Conservation (phyloP, 2,797 vertebrate genomes). For the Phrynocephalus guinanensis region DNA sequence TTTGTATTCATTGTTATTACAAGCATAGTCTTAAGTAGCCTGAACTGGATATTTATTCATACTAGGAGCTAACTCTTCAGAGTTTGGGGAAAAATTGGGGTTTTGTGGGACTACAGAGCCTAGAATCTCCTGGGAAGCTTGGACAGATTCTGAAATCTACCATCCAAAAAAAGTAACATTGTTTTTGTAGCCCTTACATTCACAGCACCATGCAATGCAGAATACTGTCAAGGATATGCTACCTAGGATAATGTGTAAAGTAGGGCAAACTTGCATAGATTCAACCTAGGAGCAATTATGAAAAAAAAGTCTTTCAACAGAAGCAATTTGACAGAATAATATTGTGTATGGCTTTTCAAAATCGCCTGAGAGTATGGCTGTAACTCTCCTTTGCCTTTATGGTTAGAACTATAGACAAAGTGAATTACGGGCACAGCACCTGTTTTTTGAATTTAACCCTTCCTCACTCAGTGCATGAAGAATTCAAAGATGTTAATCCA, state of each 20-base stretch:
- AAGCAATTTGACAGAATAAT: not conserved
- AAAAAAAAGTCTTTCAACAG: not conserved
- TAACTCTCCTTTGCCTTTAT: not conserved
- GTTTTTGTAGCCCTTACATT: not conserved
- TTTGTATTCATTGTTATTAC: not conserved
- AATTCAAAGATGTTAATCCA: not conserved
- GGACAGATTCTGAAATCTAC: not conserved
- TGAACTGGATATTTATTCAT: not conserved
- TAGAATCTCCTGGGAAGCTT: not conserved
- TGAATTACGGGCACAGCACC: not conserved
- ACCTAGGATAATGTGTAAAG: not conserved
- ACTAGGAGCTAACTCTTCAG: not conserved
- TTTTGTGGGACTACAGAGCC: not conserved
- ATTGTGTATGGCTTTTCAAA: not conserved
- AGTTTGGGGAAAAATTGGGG: not conserved
- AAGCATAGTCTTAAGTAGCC: not conserved
- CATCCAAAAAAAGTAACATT: not conserved
- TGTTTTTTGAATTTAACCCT: not conserved
- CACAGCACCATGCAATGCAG: no score
- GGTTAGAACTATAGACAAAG: not conserved
- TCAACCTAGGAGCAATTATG: not conserved
- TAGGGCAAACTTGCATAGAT: not conserved
- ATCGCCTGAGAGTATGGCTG: not conserved
- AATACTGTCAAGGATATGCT: not conserved
- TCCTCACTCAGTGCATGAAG: slow-evolving; percentile 22